Base-by-base conservation (phyloP, 2,888 invertebrate genomes). In the Andrena camellia region DNA sequence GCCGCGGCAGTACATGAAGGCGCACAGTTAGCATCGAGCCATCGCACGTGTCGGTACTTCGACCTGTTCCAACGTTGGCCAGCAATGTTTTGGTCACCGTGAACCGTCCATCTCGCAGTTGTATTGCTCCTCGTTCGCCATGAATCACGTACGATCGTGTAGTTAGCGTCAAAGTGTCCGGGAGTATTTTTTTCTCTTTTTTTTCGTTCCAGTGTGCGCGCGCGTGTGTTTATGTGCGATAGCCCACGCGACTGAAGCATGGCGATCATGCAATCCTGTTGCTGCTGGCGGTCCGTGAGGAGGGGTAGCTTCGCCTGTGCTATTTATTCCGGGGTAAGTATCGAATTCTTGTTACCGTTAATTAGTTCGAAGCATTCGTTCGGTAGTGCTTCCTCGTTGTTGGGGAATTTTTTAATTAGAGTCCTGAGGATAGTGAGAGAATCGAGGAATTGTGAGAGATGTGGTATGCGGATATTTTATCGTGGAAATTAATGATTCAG, bases 221-320 rank as follows among this genome's bases (percentile, higher is more conserved):
- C n/a, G 20, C 13, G 8, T 57, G 23, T 23, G 52, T 20, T 7
- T 57, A 4, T 50, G 26, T 7, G 29, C 8, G 59, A 50, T 33
- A 26, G 66, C 68, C 87, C 88, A 88, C 90, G 89, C 88, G 85
- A 77, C 78, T 82, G 67, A 88, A 86, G 90, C 88, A 97, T 97
- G 97, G 95, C 97, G 60, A 96, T 97, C 89, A 95, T 97, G 89
- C 96, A 96, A 89, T 96, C 97, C 2, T 97, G 97, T 92, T 97
- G 97, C 93, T 97, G 97, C 90, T 97, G 97, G 96, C 95, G 96
- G 77, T 96, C 97, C 66, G 95, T 97, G 8, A 96, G 97, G 52
- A 95, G 95, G 88, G 97, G 97, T 50, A 97, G 97, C 92, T 97
- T 96, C 91, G 97, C 96, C 35, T 96, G 97, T 81, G 97, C 96